Conservation (phyloP, 37 sponge, comb jelly and placozoan genomes). For the Halichondria panicea region DNA sequence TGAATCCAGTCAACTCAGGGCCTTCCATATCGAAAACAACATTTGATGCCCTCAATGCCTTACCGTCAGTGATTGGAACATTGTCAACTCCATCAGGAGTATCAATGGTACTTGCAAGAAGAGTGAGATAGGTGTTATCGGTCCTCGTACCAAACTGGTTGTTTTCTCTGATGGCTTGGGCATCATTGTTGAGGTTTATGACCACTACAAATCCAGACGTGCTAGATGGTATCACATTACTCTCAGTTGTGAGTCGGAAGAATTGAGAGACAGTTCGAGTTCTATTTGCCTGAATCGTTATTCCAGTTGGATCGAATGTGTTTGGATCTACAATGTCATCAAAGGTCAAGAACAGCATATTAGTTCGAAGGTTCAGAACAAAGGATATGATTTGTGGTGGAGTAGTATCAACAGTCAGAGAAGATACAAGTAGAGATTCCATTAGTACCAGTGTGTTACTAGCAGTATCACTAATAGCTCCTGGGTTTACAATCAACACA, state of each 20-base stretch:
- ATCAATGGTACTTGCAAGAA: slow-evolving; percentile 80
- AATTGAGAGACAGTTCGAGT: slow-evolving; percentile 30
- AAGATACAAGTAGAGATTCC: slow-evolving; percentile 3
- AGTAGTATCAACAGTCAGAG: slow-evolving; percentile 57
- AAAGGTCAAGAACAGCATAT: slow-evolving; percentile 67
- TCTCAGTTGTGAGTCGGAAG: slow-evolving; percentile 74
- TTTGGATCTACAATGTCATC: slow-evolving; percentile 78
- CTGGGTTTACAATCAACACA: slow-evolving; percentile 17
- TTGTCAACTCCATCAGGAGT: slow-evolving; percentile 64
- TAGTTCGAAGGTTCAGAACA: slow-evolving; percentile 58
- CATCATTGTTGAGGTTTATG: slow-evolving; percentile 59
- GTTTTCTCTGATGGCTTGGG: slow-evolving; percentile 59
- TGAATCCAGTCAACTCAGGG: slow-evolving; percentile 60
- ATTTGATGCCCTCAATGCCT: slow-evolving; percentile 55
- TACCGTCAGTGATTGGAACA: slow-evolving; percentile 84
- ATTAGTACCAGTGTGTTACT: slow-evolving; percentile 5
- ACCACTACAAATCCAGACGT: slow-evolving; percentile 53
- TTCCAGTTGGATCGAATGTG: slow-evolving; percentile 78
- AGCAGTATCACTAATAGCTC: slow-evolving; percentile 49
- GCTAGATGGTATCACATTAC: slow-evolving; percentile 36
- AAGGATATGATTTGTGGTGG: slow-evolving; percentile 55
- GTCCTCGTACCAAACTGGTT: slow-evolving; percentile 51
- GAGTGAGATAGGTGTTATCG: slow-evolving; percentile 62
- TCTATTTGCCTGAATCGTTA: slow-evolving; percentile 69
- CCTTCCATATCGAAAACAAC: slow-evolving; percentile 54